Evolutionary conservation across 2,113 vertebrate species (phyloP).

Genomic region (Girardinichthys multiradiatus): DNA sequence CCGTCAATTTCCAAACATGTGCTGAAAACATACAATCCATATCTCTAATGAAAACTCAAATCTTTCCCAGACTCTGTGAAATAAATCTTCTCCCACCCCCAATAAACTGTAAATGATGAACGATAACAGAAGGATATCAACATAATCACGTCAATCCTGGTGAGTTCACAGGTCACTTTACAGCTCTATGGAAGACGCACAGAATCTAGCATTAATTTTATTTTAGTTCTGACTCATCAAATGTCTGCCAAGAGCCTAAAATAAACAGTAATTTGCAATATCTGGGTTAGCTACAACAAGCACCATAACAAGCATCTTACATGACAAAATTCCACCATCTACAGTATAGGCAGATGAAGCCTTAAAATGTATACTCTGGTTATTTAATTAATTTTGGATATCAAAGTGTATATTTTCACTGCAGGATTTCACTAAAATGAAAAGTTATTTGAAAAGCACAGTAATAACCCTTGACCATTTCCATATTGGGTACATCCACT

Average conservation of each 20-base stretch:
- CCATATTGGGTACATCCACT: neutral
- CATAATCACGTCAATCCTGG: neutral
- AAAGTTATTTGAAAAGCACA: too few relatives aligned
- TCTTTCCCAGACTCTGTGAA: conserved; percentile 24
- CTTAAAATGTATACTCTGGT: too few relatives aligned
- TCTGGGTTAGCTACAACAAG: neutral
- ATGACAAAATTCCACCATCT: neutral
- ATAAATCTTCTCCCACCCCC: conserved; percentile 1
- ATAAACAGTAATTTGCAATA: neutral
- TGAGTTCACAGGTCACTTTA: conserved; percentile 30
- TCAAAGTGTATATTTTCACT: neutral
- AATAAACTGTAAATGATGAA: conserved; percentile 7
- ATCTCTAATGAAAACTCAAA: conserved; percentile 32
- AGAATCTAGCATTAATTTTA: neutral
- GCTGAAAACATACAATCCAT: conserved; percentile 29
- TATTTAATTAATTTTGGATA: neutral
- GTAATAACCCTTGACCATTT: too few relatives aligned
- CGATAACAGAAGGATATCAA: conserved; percentile 28
- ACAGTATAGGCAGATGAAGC: neutral
- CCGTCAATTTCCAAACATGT: conserved; percentile 10
- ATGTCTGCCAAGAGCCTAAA: neutral
- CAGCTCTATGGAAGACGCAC: conserved; percentile 25
- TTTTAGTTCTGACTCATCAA: neutral
- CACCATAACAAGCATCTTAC: neutral
- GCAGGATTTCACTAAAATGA: neutral